Evolutionary conservation across 1,140 invertebrate species (phyloP).

Genomic region (Dendrolimus kikuchii): DNA sequence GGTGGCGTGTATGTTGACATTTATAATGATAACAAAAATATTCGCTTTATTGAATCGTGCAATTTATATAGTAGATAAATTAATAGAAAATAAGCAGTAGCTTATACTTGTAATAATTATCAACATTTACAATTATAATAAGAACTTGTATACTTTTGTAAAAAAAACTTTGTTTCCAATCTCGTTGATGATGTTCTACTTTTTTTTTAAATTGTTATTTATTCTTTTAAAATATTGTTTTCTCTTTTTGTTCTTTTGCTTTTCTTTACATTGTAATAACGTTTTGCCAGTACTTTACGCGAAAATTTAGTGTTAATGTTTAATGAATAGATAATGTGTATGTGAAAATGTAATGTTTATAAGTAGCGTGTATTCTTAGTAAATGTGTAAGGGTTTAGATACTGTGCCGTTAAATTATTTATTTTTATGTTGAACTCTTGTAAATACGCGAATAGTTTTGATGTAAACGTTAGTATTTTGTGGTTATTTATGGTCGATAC

Average conservation of each 20-base stretch:
- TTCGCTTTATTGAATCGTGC: conserved; percentile 68
- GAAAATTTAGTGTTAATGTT: conserved; percentile 53
- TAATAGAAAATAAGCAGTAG: conserved; percentile 49
- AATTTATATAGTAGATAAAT: conserved; percentile 58
- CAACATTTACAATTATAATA: conserved; percentile 35
- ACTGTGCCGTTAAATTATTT: conserved; percentile 68
- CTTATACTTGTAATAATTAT: conserved; percentile 40
- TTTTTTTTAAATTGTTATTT: conserved; percentile 66
- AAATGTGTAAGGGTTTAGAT: conserved; percentile 62
- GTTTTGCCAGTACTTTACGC: conserved; percentile 33
- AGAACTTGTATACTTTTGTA: conserved; percentile 49
- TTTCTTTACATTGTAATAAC: conserved; percentile 6
- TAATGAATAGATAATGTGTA: conserved; percentile 59
- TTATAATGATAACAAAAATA: conserved; percentile 26
- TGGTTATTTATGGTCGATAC: conserved; percentile 60
- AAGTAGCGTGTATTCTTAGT: conserved; percentile 62
- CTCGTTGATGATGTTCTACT: conserved; percentile 60
- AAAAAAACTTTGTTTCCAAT: conserved; percentile 24
- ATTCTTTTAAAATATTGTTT: conserved; percentile 53
- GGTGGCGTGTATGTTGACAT: background rate
- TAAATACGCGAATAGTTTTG: conserved; percentile 60
- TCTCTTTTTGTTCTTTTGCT: conserved; percentile 28
- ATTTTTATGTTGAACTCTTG: conserved; percentile 69
- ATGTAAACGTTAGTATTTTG: conserved; percentile 59
- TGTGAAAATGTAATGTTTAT: conserved; percentile 46